These are phyloP conservation scores for Drosophila multiciliata DNA, from an alignment of 2,888 invertebrate species.

Conservation along the genomic window DNA sequence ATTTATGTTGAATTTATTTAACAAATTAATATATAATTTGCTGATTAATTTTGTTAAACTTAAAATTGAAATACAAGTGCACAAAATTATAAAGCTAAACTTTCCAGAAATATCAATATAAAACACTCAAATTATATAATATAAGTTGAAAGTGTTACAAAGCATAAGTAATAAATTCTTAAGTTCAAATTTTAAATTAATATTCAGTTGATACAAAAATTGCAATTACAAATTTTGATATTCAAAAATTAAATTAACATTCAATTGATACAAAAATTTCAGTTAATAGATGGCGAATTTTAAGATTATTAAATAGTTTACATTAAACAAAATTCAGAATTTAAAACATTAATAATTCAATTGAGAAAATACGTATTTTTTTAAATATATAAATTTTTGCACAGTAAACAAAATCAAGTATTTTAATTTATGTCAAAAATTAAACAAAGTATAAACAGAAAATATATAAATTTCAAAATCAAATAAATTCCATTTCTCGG, in stretches of 20 bases:
- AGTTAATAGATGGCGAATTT: neutral
- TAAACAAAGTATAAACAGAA: neutral
- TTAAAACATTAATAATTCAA: neutral
- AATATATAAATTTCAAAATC: neutral
- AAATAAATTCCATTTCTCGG: neutral
- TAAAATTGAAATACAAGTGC: neutral
- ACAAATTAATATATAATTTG: neutral
- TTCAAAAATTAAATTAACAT: neutral
- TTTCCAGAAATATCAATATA: neutral
- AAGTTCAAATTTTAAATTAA: neutral
- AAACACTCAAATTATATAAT: neutral
- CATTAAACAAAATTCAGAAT: neutral
- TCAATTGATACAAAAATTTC: neutral
- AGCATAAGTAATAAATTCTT: neutral
- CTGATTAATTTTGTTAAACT: neutral
- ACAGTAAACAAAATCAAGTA: neutral
- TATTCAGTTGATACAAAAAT: neutral
- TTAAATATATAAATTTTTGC: neutral
- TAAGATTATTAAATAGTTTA: neutral
- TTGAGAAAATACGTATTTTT: neutral
- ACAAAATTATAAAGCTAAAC: neutral
- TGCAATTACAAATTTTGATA: neutral
- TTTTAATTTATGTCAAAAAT: neutral
- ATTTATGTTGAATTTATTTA: slow-evolving; percentile 1
- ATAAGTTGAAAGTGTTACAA: neutral